Evolutionary conservation across 92 coral and sea anemone genomes (phyloP).

Genomic region (Desmophyllum pertusum): DNA sequence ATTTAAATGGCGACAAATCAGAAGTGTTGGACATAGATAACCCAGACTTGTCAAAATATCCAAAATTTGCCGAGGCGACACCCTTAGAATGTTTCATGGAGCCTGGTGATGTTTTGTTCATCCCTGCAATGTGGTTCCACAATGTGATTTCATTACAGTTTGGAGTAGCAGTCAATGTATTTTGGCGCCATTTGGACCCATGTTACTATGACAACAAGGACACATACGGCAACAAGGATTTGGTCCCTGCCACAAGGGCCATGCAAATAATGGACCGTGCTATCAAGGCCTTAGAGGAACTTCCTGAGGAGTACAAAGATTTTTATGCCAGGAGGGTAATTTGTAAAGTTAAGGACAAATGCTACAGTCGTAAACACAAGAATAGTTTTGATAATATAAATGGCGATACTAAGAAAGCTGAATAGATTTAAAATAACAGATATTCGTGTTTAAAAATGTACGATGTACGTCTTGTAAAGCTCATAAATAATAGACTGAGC

Average conservation of each 20-base stretch:
- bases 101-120: conserved; percentile 82
- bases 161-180: conserved; percentile 88
- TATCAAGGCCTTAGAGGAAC: conserved; percentile 67
- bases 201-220: conserved; percentile 76
- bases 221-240: conserved; percentile 84
- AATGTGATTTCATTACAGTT: conserved; percentile 78
- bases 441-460: neutral
- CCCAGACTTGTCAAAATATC: conserved; percentile 68
- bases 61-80: conserved; percentile 62
- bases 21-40: conserved; percentile 79
- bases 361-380: conserved; percentile 40
- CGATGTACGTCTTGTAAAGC: too few species aligned
- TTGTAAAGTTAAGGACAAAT: conserved; percentile 71
- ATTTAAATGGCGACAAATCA: conserved; percentile 84
- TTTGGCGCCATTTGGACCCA: conserved; percentile 78
- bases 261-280: conserved; percentile 89
- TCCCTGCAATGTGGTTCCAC: conserved; percentile 91
- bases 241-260: conserved; percentile 80
- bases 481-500: neutral
- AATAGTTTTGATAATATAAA: neutral
- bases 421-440: neutral
- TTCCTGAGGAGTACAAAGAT: conserved; percentile 79
- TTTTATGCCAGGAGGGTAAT: conserved; percentile 83
- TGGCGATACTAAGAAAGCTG: neutral
- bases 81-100: conserved; percentile 72